phyloP scores from a whole-genome alignment of 2,113 vertebrate genomes.

The Halichoerus grypus region DNA sequence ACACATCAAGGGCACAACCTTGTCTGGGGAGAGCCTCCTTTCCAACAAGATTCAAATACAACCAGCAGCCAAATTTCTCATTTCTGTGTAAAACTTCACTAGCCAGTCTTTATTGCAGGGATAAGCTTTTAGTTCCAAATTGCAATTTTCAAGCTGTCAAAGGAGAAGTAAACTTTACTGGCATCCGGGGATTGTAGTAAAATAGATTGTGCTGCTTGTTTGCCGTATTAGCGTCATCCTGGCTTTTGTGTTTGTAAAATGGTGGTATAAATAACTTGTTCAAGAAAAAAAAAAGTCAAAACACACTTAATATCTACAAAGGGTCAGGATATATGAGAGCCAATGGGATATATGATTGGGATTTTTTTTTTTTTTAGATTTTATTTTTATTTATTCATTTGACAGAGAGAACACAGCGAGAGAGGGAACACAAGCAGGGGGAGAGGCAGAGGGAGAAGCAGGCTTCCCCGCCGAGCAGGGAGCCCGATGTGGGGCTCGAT shows the following conservation, averaged over 20 bases:
- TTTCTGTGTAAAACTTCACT: constrained; percentile 67
- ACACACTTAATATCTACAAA: not conserved
- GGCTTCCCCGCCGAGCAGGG: too few species aligned
- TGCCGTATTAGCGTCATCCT: not conserved
- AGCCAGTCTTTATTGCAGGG: constrained; percentile 60
- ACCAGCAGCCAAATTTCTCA: constrained; percentile 65
- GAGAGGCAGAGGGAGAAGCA: too few species aligned
- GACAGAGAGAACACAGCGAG: too few species aligned
- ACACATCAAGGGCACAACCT: constrained; percentile 73
- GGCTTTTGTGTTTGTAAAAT: constrained; percentile 21
- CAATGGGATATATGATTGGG: not conserved
- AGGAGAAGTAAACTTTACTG: constrained; percentile 60
- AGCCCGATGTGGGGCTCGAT: too few species aligned
- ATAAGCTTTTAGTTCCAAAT: constrained; percentile 60
- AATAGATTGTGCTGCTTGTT: constrained; percentile 11
- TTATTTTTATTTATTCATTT: too few species aligned
- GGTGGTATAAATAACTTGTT: not conserved
- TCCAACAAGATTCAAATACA: constrained; percentile 60
- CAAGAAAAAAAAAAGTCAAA: not conserved
- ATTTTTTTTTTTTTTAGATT: not conserved
- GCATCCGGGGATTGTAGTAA: constrained; percentile 44
- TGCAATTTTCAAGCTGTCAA: constrained; percentile 73
- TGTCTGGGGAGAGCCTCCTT: constrained; percentile 48
- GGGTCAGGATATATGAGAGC: not conserved
- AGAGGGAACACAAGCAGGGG: too few species aligned